Evolutionary conservation across 2,797 vertebrate species (phyloP), one percentile per base, ranked within the genome.

Genomic region (Enteromius fasciolatus): DNA sequence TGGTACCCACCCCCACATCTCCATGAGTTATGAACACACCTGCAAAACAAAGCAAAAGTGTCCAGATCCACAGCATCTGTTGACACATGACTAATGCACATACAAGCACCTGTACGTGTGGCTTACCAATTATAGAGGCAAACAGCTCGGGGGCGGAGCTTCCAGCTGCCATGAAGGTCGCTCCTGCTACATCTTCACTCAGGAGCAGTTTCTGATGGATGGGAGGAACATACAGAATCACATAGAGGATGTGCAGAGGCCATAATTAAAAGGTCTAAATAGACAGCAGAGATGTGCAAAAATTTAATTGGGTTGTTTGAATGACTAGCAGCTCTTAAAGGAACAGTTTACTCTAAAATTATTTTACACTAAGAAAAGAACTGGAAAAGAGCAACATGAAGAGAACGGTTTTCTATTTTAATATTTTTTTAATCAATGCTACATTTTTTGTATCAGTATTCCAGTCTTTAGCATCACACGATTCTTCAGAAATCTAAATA

Each of bases 81-180:
- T 23, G 12, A 12, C 67, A 66, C 54, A 67, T 52, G 59, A 36
- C 39, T 76, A 20, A 72, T 74, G 18, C n/a, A 36, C 61, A 23
- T 68, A 17, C 59, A 33, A 73, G 20, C 48, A 68, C 39, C 28
- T 81, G 76, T 57, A 25, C 23, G 18, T 28, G 20, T 84, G 68
- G 66, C 87, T 88, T 91, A 97, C 96, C 96, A 86, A 97, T 97
- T 39, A 97, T 86, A 23, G 96, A 97, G 46, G 96, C 95, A 86
- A 97, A 97, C 41, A 97, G 92, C 80, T 97, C 96, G 1, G 96
- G 96, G 0, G 96, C 96, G 0, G 96, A 97, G 90, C 96, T 97
- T 84, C 96, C 96, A 8, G 96, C 96, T 25, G 96, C 96, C 96
- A 97, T 97, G 89, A 97, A 97, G 10, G 96, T 97, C 72, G 96